These are phyloP conservation scores for Tinamus major DNA, from an alignment of 2,797 vertebrate genomes.

Conservation along the genomic window DNA sequence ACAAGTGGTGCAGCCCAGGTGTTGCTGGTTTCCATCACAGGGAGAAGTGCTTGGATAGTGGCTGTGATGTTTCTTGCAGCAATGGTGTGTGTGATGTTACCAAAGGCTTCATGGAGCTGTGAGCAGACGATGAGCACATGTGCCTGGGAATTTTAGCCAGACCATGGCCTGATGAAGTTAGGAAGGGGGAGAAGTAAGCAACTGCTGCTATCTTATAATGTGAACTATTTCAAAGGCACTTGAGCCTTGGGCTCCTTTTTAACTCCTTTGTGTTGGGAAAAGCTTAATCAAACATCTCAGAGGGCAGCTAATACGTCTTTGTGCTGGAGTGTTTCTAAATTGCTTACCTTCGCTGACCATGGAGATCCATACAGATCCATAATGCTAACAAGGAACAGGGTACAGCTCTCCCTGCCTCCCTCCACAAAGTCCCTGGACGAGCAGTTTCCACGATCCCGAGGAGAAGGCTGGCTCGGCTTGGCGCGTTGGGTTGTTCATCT, in stretches of 20 bases:
- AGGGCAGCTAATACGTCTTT: conserved; percentile 10
- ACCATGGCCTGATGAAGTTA: background rate
- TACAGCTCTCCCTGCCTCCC: background rate
- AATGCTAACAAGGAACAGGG: conserved; percentile 14
- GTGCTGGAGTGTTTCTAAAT: conserved; percentile 30
- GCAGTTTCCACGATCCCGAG: background rate
- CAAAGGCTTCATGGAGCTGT: background rate
- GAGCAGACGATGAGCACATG: background rate
- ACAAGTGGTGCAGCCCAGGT: background rate
- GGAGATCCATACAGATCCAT: conserved; percentile 39
- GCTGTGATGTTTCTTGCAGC: background rate
- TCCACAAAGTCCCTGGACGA: background rate
- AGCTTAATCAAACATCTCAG: conserved; percentile 26
- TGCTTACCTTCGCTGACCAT: conserved; percentile 19
- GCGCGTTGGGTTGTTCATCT: conserved; percentile 43
- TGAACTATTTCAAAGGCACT: conserved; percentile 1
- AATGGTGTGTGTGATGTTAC: background rate
- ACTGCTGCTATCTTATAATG: background rate
- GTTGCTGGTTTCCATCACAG: background rate
- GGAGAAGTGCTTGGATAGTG: background rate
- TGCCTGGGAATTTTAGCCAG: background rate
- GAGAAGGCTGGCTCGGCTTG: conserved; percentile 16
- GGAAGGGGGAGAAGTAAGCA: background rate
- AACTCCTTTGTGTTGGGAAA: background rate
- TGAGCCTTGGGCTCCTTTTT: background rate